Base-by-base conservation (phyloP, 2,797 vertebrate species). In the Todus mexicanus region DNA sequence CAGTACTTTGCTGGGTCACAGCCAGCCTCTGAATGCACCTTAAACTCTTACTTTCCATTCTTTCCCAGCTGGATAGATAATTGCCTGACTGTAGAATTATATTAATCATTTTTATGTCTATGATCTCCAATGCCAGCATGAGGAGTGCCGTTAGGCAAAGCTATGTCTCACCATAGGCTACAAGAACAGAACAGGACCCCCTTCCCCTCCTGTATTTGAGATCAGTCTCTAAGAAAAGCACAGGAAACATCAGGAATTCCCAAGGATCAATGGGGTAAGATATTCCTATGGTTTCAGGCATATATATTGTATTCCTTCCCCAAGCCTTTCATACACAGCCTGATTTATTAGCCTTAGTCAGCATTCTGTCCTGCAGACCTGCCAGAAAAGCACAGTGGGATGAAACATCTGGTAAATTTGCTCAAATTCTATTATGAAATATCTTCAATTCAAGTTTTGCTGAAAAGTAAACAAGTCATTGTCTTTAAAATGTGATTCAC, bases 351-450 rank as follows among this genome's bases (percentile, higher is more conserved):
- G 90, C 78, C 94, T 95, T 96, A 94, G 91, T 96, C 95, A 93
- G 94, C 93, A 91, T 93, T 96, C 63, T 94, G 71, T 96, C 96
- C 94, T 87, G 65, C 51, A 96, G 76, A 92, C 56, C 84, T 96
- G 96, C 96, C 97, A 97, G 93, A 93, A 96, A 80, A 96, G 92
- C 85, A 94, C 85, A 95, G 92, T 66, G 87, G 91, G 91, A 95
- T 95, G 92, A 97, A 97, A 97, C 96, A 97, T 97, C 97, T 97
- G 96, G 95, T 89, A 97, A 95, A 95, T 96, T 96, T 95, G 92
- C 86, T 94, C 89, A 71, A 93, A 93, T 96, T 89, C 90, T 94
- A 86, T 97, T 97, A 97, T 93, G 93, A 98, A 97, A 97, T 95
- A 96, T 93, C 96, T 96, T 95, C 93, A 83, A 87, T 95, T 94